A percentile compares a stretch with the other conserved stretches of the same genome.
phyloP scores from a whole-genome alignment of 2,113 vertebrate genomes.

The Petaurus breviceps region DNA sequence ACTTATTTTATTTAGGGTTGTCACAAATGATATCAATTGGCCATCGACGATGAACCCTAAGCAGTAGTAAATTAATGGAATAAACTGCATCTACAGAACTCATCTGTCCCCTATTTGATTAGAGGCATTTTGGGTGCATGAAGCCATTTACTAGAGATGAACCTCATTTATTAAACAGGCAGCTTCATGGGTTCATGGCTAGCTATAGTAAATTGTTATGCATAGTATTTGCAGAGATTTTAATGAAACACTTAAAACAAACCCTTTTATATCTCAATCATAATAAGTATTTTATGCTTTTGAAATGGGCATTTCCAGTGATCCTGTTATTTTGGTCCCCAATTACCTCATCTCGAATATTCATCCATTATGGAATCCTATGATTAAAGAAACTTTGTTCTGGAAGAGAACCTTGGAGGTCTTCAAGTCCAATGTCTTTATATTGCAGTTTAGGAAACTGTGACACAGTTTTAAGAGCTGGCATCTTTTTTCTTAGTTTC shows the following conservation, averaged over 20 bases:
- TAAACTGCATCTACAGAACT: conserved; percentile 82
- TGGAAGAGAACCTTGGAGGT: background rate
- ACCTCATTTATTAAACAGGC: conserved; percentile 83
- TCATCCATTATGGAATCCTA: background rate
- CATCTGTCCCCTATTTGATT: conserved; percentile 88
- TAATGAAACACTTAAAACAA: conserved; percentile 78
- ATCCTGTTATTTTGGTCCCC: conserved; percentile 52
- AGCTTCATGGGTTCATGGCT: conserved; percentile 64
- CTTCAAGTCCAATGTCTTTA: background rate
- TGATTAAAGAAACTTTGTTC: background rate
- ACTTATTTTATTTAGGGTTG: conserved; percentile 90
- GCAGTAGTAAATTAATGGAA: conserved; percentile 89
- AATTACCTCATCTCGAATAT: conserved; percentile 31
- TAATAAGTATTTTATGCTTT: conserved; percentile 53
- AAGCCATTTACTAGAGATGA: conserved; percentile 83
- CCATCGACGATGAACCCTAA: conserved; percentile 84
- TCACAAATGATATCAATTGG: conserved; percentile 89
- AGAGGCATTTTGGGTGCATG: conserved; percentile 79
- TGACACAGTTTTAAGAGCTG: background rate
- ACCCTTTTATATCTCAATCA: conserved; percentile 72
- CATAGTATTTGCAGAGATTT: conserved; percentile 76
- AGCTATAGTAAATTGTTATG: conserved; percentile 70
- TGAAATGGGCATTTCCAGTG: conserved; percentile 47
- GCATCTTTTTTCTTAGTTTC: background rate
- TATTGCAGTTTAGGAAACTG: background rate